These are phyloP conservation scores for Paragorgia papillata DNA, from an alignment of 92 coral and sea anemone species.

Conservation along the genomic window DNA sequence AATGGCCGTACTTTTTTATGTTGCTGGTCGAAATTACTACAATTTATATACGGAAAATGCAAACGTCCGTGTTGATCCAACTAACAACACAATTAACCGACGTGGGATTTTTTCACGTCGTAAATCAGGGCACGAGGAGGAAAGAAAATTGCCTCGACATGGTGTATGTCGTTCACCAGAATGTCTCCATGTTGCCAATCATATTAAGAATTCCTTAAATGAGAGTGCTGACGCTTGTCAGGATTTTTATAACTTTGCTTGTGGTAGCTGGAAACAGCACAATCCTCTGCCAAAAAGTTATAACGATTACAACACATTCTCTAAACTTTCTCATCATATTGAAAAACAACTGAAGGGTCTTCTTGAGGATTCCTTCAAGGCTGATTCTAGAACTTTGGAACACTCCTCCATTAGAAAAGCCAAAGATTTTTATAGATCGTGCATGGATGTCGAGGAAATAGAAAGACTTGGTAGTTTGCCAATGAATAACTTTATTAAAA, in stretches of 20 bases:
- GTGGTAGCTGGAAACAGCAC: slow-evolving; percentile 82
- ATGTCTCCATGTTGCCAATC: slow-evolving; percentile 72
- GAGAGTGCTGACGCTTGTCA: slow-evolving; percentile 73
- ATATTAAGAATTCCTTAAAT: slow-evolving; percentile 68
- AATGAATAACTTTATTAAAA: slow-evolving; percentile 67
- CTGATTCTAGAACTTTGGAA: slow-evolving; percentile 51
- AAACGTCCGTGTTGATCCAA: neutral
- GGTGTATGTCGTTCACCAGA: slow-evolving; percentile 64
- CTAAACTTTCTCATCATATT: slow-evolving; percentile 83
- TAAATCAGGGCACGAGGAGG: slow-evolving; percentile 1
- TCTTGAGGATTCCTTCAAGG: slow-evolving; percentile 57
- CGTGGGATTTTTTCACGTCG: slow-evolving; percentile 2
- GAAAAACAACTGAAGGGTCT: slow-evolving; percentile 67
- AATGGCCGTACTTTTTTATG: slow-evolving; percentile 36
- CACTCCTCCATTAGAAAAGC: slow-evolving; percentile 79
- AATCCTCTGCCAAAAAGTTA: slow-evolving; percentile 96
- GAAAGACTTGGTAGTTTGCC: slow-evolving; percentile 85
- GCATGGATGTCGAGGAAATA: slow-evolving; percentile 77
- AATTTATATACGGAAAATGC: slow-evolving; percentile 26
- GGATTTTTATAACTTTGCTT: slow-evolving; percentile 81
- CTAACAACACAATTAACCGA: slow-evolving; percentile 11
- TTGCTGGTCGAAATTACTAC: slow-evolving; percentile 41
- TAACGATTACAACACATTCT: slow-evolving; percentile 90
- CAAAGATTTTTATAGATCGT: slow-evolving; percentile 76
- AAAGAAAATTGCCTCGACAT: neutral